Evolutionary conservation across 2,797 vertebrate species (phyloP).

Genomic region (Protonibea diacanthus): DNA sequence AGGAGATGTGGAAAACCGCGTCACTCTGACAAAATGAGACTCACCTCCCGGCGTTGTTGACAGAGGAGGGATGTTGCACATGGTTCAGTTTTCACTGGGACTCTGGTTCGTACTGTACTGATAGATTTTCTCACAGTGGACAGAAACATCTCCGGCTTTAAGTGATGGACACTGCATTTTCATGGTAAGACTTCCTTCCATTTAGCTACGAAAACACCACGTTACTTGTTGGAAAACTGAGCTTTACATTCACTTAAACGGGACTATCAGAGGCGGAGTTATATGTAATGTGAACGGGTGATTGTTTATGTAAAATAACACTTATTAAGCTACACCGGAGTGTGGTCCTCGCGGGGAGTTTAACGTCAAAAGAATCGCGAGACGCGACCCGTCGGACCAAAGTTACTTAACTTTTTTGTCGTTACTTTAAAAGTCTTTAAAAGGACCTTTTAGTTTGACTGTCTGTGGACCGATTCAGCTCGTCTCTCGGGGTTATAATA

Average conservation of each 20-base stretch:
- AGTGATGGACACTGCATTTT: conserved; percentile 41
- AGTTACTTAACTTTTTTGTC: not conserved
- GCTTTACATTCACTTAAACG: not conserved
- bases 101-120: not conserved
- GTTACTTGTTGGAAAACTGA: not conserved
- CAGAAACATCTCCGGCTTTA: not conserved
- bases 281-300: not conserved
- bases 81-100: conserved; percentile 55
- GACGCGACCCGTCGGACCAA: no score
- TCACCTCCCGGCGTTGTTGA: conserved; percentile 67
- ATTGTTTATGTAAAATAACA: not conserved
- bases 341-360: not conserved
- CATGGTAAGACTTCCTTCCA: conserved; percentile 53
- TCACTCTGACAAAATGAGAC: conserved; percentile 68
- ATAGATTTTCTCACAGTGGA: not conserved
- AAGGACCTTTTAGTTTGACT: not conserved
- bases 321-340: not conserved
- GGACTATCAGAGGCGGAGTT: no score
- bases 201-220: not conserved
- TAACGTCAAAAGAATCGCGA: not conserved
- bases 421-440: not conserved
- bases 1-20: conserved; percentile 70
- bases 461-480: not conserved
- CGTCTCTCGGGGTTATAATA: accelerated
- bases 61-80: conserved; percentile 70